Conservation (phyloP, 2,888 invertebrate genomes). For the Aphodius sticticus region DNA sequence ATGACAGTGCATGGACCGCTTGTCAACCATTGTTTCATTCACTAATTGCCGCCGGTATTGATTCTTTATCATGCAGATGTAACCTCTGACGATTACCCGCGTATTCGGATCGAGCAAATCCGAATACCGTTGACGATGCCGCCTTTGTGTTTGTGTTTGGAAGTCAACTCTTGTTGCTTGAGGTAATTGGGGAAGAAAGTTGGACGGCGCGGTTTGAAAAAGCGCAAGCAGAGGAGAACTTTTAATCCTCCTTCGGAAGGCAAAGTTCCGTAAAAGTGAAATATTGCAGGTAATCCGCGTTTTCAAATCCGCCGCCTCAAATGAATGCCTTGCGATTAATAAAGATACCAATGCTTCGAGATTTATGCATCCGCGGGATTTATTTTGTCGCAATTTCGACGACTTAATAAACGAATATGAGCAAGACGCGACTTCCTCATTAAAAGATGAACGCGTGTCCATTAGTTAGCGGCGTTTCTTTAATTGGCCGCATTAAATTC, state of each 20-base stretch:
- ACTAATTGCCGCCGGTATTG: not conserved
- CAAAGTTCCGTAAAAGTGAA: conserved; percentile 22
- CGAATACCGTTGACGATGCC: not conserved
- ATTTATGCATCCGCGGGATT: not conserved
- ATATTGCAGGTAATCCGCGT: conserved; percentile 25
- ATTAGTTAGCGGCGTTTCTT: not conserved
- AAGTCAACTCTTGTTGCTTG: not conserved
- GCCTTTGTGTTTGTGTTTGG: not conserved
- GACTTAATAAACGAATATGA: not conserved
- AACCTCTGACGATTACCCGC: not conserved
- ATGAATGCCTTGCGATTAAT: conserved; percentile 8
- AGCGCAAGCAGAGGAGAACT: conserved; percentile 12
- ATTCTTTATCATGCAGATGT: not conserved
- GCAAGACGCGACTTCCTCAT: not conserved
- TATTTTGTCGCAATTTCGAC: not conserved
- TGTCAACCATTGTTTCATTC: not conserved
- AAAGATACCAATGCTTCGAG: conserved; percentile 8
- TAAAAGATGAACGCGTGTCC: not conserved
- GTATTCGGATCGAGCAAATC: not conserved
- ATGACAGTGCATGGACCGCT: not conserved
- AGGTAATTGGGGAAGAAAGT: not conserved
- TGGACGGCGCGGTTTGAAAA: conserved; percentile 11
- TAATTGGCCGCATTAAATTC: not conserved
- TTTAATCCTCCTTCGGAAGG: conserved; percentile 14
- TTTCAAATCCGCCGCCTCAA: conserved; percentile 17